Base-by-base conservation (phyloP, 2,797 vertebrate species). In the Coccyzus lansbergi region DNA sequence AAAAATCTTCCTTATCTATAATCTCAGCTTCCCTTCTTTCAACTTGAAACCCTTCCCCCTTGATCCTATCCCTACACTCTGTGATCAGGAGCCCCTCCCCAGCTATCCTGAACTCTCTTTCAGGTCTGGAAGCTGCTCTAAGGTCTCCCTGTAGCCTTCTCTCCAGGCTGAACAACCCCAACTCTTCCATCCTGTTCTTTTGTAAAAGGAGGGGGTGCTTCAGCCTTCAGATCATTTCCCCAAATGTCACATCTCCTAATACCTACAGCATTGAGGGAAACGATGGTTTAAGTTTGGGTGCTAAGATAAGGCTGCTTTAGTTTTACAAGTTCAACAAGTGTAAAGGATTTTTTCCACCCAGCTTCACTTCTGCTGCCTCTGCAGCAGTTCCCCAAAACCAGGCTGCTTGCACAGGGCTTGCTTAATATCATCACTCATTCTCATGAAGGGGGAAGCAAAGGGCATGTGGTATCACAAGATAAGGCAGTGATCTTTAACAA, bases 331-430 rank as follows among this genome's bases (percentile, higher is more conserved):
- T 83, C 86, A 80, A 70, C 36, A 64, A 91, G n/a, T 7, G 1
- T 20, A 21, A 82, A 87, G 19, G 95, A 92, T 86, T 26, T 88
- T 96, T 95, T 95, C 93, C 94, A 91, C 15, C 6, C 85, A 94
- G 91, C 93, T 97, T 96, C 93, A 95, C 94, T 96, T 95, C 95
- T 95, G 88, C 92, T 94, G 92, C 91, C 74, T 90, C 40, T 44
- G 59, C 59, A 90, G 92, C 71, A 94, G 91, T 96, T 97, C 94
- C 93, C 93, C 87, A 86, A 88, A 64, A 59, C 40, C 70, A 65
- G 38, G 55, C 86, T 92, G 88, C 81, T 55, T 31, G 25, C 31
- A 1, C 84, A 75, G 89, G 25, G 46, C 55, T 92, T 93, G 68
- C 87, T 67, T 69, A 36, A 79, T 33, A 33, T 22, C 79, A n/a